Evolutionary conservation across 2,113 vertebrate species (phyloP), one percentile per base, ranked within the genome.

Genomic region (Hemiprocne comata): DNA sequence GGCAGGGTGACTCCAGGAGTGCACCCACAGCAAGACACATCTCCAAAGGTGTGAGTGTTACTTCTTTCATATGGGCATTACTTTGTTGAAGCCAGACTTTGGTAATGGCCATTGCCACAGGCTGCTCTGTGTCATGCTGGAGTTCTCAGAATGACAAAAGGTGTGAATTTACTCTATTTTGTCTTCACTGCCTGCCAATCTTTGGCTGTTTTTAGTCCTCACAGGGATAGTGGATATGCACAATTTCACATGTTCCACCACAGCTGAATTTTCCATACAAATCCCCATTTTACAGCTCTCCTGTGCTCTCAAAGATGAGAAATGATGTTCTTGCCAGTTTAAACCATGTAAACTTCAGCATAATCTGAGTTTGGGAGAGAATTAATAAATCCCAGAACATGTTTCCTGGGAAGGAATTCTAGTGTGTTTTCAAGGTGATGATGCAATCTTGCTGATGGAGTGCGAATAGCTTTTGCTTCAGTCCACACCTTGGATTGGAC

Each of bases 221-320:
- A 0, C 17, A 86, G 82, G 78, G 76, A 83, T 18, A 75, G 76
- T 55, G 71, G 82, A 92, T 82, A 79, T 28, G 73, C 76, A 82
- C 76, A 44, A 54, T 55, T 93, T 92, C 88, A 78, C 26, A 4
- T 65, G 25, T 64, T 96, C 66, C 62, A 77, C 89, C 64, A 58
- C 91, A 96, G 96, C 85, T 93, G 95, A 94, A 42, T 92, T 85
- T 95, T 83, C 90, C 40, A 62, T 91, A 85, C 44, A 92, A 85
- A 94, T 89, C 57, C 74, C 70, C 60, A 53, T 82, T 97, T 97
- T 87, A 96, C 58, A 87, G 40, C 83, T 92, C 89, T 94, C 67
- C 62, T 72, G 78, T 88, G 81, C 64, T 83, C 88, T 80, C 24
- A 3, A 81, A 94, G 60, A 88, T 80, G 94, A 94, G 71, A 79